Evolutionary conservation across 2,888 invertebrate species (phyloP), one percentile per base, ranked within the genome.

Genomic region (Uloborus plumipes): DNA sequence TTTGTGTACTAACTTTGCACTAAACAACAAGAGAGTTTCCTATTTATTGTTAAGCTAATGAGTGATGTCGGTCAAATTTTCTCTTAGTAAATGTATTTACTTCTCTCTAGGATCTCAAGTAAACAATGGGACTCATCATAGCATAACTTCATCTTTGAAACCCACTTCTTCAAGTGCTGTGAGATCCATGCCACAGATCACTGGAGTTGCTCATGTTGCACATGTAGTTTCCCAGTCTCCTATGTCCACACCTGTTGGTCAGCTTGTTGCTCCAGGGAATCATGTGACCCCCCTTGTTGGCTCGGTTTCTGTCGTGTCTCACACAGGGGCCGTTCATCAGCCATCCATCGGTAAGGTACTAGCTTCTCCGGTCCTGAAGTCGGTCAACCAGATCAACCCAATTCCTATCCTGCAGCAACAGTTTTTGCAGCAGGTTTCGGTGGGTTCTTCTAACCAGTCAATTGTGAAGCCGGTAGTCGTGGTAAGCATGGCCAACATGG

Each of bases 391-490:
- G 49, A 72, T 84, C 15, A 78, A 74, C 49, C 58, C 65, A n/a
- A 84, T 84, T 50, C 84, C 84, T 26, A 84, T 84, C 16, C 66
- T 84, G 6, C 84, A 79, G 39, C 80, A 76, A 39, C 84, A 84
- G 53, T 84, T 84, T 80, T 62, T 84, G 11, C 84, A 84, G 39
- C 83, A 75, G 64, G 79, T 79, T 31, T 70, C 76, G 51, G 79
- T 79, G 20, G 72, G 71, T 14, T 70, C 70, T n/a, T 49, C 73
- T 18, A 75, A 62, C 39, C 84, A 84, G 51, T 67, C 72, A 22
- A 61, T 84, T 65, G 84, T 84, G 15, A 84, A 84, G 55, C 84
- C 84, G 31, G 80, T 84, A 64, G 84, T 84, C 47, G 80, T 84
- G 31, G 84, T 84, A 13, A 84, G 84, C 51, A 80, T 84, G 80